phyloP scores from a whole-genome alignment of 1,140 invertebrate genomes.

The Nautilus pompilius region DNA sequence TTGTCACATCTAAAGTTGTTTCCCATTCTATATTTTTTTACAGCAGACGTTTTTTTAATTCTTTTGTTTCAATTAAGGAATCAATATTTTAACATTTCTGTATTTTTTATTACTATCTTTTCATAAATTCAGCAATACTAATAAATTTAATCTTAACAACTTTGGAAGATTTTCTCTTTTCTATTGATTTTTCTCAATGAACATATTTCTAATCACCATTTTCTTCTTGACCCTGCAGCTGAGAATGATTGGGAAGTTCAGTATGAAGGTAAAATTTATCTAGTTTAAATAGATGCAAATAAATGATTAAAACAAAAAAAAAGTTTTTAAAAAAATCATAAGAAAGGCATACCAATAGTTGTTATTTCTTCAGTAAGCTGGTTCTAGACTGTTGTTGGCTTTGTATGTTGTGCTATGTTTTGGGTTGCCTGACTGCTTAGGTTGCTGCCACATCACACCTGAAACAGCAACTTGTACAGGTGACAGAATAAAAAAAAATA shows the following conservation, averaged over 20 bases:
- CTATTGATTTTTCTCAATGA: background rate
- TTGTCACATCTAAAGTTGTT: too few species aligned
- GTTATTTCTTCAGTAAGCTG: conserved; percentile 1
- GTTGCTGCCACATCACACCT: background rate
- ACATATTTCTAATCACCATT: background rate
- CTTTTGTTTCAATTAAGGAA: too few species aligned
- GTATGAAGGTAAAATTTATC: conserved; percentile 26
- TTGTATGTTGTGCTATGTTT: conserved; percentile 1
- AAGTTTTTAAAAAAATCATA: too few species aligned
- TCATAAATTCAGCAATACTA: background rate
- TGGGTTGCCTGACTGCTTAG: background rate
- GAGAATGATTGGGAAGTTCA: conserved; percentile 25
- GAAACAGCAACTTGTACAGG: too few species aligned
- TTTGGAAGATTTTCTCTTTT: background rate
- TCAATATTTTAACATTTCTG: too few species aligned
- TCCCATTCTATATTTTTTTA: too few species aligned
- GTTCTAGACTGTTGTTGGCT: background rate
- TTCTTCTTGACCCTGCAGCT: conserved; percentile 13
- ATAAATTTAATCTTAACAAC: background rate
- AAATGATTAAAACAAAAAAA: background rate
- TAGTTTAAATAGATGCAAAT: conserved; percentile 1
- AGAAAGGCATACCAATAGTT: too few species aligned
- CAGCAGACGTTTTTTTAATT: too few species aligned
- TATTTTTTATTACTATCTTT: too few species aligned
- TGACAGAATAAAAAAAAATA: too few species aligned